phyloP scores from a whole-genome alignment of 2,113 vertebrate genomes.

The Dipodomys merriami region DNA sequence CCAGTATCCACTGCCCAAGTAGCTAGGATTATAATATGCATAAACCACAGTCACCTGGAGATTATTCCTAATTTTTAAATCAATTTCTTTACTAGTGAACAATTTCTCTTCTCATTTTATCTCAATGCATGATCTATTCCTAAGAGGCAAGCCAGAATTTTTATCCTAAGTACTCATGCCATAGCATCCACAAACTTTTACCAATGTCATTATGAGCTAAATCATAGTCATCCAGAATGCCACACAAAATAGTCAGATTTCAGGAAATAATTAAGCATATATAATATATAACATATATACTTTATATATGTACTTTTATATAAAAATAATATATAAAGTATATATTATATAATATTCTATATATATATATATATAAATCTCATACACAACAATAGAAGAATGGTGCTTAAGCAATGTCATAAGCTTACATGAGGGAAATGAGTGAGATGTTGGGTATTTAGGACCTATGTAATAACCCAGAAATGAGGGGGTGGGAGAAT shows the following conservation, averaged over 20 bases:
- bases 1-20: too few relatives aligned
- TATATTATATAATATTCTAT: too few relatives aligned
- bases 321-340: background rate
- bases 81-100: background rate
- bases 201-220: background rate
- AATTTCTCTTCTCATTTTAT: conserved; percentile 3
- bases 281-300: too few relatives aligned
- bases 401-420: too few relatives aligned
- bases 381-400: background rate
- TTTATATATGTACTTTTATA: too few relatives aligned
- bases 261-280: background rate
- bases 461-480: accelerated
- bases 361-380: background rate
- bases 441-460: background rate
- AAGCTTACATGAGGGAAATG: background rate
- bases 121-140: background rate
- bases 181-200: conserved; percentile 16
- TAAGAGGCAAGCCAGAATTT: conserved; percentile 4
- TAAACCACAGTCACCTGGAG: too few relatives aligned
- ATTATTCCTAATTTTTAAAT: background rate
- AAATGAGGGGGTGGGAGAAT: background rate
- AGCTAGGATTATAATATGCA: too few relatives aligned
- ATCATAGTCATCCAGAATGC: background rate
- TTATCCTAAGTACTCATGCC: background rate
- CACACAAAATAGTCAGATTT: background rate